These are phyloP conservation scores for Mus pahari DNA, from an alignment of 2,113 vertebrate genomes.

Conservation along the genomic window DNA sequence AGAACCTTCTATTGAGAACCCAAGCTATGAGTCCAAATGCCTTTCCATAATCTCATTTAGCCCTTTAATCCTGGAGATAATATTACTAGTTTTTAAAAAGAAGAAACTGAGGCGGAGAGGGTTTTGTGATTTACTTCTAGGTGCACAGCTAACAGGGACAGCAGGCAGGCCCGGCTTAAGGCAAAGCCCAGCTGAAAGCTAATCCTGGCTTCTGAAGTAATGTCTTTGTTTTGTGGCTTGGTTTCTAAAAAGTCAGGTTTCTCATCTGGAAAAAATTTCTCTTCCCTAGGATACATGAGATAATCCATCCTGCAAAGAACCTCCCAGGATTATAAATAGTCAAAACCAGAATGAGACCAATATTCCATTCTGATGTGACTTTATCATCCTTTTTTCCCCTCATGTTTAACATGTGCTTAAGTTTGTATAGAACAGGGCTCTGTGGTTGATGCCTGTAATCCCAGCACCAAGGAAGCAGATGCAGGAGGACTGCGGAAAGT, in stretches of 20 bases:
- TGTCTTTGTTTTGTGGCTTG: constrained; percentile 46
- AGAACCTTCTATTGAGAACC: constrained; percentile 51
- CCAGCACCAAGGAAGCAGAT: background rate
- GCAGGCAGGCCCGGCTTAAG: constrained; percentile 47
- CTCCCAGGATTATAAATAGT: background rate
- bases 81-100: constrained; percentile 52
- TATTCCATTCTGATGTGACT: constrained; percentile 46
- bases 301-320: constrained; percentile 48
- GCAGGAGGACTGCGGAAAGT: background rate
- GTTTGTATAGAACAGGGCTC: background rate
- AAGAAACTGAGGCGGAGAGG: constrained; percentile 52
- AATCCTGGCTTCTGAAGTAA: constrained; percentile 63
- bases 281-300: background rate
- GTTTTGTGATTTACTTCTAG: constrained; percentile 48
- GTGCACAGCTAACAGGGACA: constrained; percentile 1
- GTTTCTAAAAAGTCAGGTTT: constrained; percentile 64
- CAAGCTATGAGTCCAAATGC: constrained; percentile 36
- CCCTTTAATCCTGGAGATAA: constrained; percentile 63
- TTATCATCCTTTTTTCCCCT: constrained; percentile 24
- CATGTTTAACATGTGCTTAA: constrained; percentile 29
- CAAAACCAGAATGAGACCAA: constrained; percentile 12
- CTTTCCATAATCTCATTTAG: constrained; percentile 64
- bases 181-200: constrained; percentile 65
- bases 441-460: background rate
- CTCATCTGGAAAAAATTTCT: background rate